These are phyloP conservation scores for Phlogophora meticulosa DNA, from an alignment of 2,888 invertebrate genomes.

Conservation along the genomic window DNA sequence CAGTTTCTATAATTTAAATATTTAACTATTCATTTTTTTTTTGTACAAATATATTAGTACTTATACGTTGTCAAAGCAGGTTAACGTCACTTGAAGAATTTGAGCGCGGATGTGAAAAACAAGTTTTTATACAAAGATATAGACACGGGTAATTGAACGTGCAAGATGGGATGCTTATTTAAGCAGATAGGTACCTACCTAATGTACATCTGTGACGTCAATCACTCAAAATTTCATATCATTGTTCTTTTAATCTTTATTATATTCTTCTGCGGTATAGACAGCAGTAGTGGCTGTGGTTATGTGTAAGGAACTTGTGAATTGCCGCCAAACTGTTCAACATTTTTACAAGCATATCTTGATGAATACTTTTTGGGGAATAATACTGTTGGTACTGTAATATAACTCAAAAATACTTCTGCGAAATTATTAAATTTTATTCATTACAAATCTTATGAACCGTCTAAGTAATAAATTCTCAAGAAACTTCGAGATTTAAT, in stretches of 20 bases:
- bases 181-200: conserved; percentile 4
- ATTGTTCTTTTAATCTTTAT: conserved; percentile 29
- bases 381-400: background rate
- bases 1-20: too few relatives aligned
- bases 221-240: conserved; percentile 3
- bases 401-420: background rate
- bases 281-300: background rate
- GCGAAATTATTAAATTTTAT: background rate
- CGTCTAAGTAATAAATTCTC: conserved; percentile 15
- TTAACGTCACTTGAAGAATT: conserved; percentile 35
- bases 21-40: conserved; percentile 3
- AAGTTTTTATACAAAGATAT: conserved; percentile 42
- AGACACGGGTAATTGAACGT: conserved; percentile 20
- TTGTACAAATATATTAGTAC: conserved; percentile 26
- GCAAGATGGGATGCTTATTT: conserved; percentile 15
- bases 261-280: background rate
- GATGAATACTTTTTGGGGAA: background rate
- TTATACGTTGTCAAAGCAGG: conserved; percentile 36
- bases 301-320: too few relatives aligned
- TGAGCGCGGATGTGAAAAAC: conserved; percentile 32
- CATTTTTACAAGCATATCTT: conserved; percentile 3
- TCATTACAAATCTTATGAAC: conserved; percentile 17
- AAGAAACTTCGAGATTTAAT: conserved; percentile 40
- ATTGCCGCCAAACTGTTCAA: background rate
- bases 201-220: conserved; percentile 32